These are phyloP conservation scores for Micropoecilia bifurca DNA, from an alignment of 2,797 vertebrate species.

Conservation along the genomic window DNA sequence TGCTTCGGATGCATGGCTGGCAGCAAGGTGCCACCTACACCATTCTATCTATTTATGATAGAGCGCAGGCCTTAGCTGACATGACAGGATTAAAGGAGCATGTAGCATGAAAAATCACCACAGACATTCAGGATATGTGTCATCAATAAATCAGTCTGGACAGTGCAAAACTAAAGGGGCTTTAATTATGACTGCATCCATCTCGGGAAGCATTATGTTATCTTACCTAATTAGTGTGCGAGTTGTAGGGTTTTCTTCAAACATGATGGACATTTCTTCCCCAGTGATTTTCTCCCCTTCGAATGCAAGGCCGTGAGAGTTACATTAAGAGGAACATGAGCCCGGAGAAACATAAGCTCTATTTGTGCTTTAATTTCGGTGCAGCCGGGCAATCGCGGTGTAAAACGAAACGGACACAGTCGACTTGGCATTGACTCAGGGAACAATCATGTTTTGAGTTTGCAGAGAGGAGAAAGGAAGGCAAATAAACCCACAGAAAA, in stretches of 20 bases:
- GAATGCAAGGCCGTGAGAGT: slow-evolving; percentile 25
- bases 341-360: slow-evolving; percentile 17
- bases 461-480: slow-evolving; percentile 21
- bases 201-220: slow-evolving; percentile 32
- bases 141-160: slow-evolving; percentile 65
- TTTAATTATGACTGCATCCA: slow-evolving; percentile 49
- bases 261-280: slow-evolving; percentile 32
- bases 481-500: slow-evolving; percentile 31
- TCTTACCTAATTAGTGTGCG: slow-evolving; percentile 41
- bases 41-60: slow-evolving; percentile 48
- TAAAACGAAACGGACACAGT: slow-evolving; percentile 22
- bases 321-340: slow-evolving; percentile 28
- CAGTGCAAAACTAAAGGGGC: slow-evolving; percentile 41
- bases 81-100: slow-evolving; percentile 56
- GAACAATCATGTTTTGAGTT: slow-evolving; percentile 31
- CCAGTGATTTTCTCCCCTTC: slow-evolving; percentile 37
- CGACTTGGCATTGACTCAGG: slow-evolving; percentile 30
- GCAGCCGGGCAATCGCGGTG: slow-evolving; percentile 15
- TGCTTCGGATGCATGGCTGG: slow-evolving; percentile 43
- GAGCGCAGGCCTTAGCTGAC: slow-evolving; percentile 31
- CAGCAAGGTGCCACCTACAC: slow-evolving; percentile 36
- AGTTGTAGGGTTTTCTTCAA: slow-evolving; percentile 35
- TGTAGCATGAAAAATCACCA: slow-evolving; percentile 49
- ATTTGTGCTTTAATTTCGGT: slow-evolving; percentile 41
- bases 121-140: slow-evolving; percentile 47